Evolutionary conservation across 1,140 invertebrate species (phyloP).

Genomic region (Schlechtendalia chinensis): DNA sequence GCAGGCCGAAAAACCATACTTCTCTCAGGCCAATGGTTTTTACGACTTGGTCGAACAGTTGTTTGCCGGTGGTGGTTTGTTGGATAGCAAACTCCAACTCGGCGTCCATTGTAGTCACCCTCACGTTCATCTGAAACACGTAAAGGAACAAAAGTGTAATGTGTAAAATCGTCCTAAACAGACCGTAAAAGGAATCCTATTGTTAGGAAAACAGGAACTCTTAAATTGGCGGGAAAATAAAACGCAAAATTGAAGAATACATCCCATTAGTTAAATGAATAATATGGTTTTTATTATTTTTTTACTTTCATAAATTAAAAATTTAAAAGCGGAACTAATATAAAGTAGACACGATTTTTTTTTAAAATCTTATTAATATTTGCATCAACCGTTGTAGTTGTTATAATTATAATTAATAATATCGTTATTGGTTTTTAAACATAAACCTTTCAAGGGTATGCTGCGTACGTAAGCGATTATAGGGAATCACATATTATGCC

Average conservation of each 20-base stretch:
- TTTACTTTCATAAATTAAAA: too few species aligned
- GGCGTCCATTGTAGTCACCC: slow-evolving; percentile 99
- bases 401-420: too few species aligned
- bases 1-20: slow-evolving; percentile 99
- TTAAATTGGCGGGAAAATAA: slow-evolving; percentile 30
- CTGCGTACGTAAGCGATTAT: too few species aligned
- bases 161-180: not conserved
- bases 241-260: not conserved
- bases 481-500: too few species aligned
- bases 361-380: too few species aligned
- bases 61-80: slow-evolving; percentile 97
- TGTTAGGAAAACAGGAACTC: not conserved
- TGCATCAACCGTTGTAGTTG: too few species aligned
- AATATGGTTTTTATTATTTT: too few species aligned
- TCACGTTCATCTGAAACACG: slow-evolving; percentile 85
- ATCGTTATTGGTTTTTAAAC: too few species aligned
- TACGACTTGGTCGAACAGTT: slow-evolving; percentile 99
- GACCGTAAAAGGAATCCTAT: not conserved
- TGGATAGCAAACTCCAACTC: slow-evolving; percentile 99
- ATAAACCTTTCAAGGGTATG: too few species aligned
- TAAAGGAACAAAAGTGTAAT: slow-evolving; percentile 40
- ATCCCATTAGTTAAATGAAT: not conserved
- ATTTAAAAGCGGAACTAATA: too few species aligned
- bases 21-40: slow-evolving; percentile 98
- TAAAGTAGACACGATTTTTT: too few species aligned